These are phyloP conservation scores for Planiliza haematocheilus DNA, from an alignment of 2,113 vertebrate species.

Conservation along the genomic window DNA sequence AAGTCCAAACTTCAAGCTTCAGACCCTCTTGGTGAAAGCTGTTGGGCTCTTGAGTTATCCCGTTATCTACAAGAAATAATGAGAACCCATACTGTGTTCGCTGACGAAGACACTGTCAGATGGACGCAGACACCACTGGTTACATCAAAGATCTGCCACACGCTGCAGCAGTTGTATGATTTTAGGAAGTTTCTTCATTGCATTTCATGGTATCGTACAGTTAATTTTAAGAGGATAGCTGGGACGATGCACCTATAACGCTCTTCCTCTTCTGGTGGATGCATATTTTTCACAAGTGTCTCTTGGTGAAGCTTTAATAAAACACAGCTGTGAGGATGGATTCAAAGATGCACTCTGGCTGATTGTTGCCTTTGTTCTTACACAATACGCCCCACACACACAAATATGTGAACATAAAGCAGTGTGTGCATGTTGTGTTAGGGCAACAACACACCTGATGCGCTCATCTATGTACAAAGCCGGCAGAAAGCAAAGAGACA, in stretches of 20 bases:
- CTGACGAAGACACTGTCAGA: slow-evolving; percentile 42
- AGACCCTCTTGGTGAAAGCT: not conserved
- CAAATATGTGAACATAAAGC: slow-evolving; percentile 15
- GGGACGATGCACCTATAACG: not conserved
- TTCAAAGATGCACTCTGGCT: slow-evolving; percentile 32
- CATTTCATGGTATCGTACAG: not conserved
- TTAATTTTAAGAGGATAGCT: slow-evolving; percentile 4
- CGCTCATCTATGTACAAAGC: slow-evolving; percentile 15
- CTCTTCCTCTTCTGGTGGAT: no score
- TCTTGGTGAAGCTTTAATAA: slow-evolving; percentile 1
- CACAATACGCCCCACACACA: slow-evolving; percentile 27
- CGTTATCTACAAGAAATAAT: slow-evolving; percentile 55
- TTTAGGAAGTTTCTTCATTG: slow-evolving; percentile 23
- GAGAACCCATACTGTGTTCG: slow-evolving; percentile 52
- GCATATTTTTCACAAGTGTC: not conserved
- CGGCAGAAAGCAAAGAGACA: slow-evolving; percentile 33
- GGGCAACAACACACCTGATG: slow-evolving; percentile 5
- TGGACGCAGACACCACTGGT: slow-evolving; percentile 16
- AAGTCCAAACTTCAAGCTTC: slow-evolving; percentile 7
- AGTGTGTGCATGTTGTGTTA: slow-evolving; percentile 5
- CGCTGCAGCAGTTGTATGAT: not conserved
- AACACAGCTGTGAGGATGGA: slow-evolving; percentile 31
- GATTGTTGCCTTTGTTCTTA: slow-evolving; percentile 53
- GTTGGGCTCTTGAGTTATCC: slow-evolving; percentile 19
- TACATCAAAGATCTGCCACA: slow-evolving; percentile 18